These are phyloP conservation scores for Potamilus streckersoni DNA, from an alignment of 1,140 invertebrate genomes.

Conservation along the genomic window DNA sequence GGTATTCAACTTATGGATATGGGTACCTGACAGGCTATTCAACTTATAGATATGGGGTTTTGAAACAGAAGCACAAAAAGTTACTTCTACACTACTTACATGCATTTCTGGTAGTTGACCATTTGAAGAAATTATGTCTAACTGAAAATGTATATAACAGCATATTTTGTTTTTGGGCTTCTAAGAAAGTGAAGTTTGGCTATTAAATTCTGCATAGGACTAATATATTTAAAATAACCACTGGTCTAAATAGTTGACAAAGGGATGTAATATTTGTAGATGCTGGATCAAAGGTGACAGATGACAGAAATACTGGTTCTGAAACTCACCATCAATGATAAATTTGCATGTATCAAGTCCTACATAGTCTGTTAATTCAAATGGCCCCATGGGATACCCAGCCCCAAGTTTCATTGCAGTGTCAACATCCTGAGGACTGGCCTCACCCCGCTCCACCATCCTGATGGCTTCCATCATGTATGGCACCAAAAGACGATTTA, in stretches of 20 bases:
- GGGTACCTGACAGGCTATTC: no score
- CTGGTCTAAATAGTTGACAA: no score
- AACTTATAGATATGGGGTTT: no score
- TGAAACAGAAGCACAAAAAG: no score
- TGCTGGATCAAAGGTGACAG: not conserved
- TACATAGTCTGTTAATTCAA: conserved; percentile 84
- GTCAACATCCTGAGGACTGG: conserved; percentile 80
- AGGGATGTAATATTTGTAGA: no score
- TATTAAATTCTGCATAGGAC: not conserved
- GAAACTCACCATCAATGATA: conserved; percentile 70
- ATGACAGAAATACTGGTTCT: not conserved
- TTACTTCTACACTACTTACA: no score
- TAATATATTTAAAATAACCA: not conserved
- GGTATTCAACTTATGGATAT: no score
- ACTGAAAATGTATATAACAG: not conserved
- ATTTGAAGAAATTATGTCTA: not conserved
- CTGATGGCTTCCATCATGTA: conserved; percentile 81
- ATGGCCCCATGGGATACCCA: conserved; percentile 87
- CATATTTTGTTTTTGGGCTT: not conserved
- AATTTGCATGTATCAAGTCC: conserved; percentile 77
- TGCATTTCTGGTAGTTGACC: no score
- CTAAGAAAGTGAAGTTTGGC: not conserved
- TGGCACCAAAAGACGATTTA: conserved; percentile 85
- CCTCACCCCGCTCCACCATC: conserved; percentile 84
- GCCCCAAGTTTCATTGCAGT: conserved; percentile 89